Evolutionary conservation across 1,140 invertebrate genomes (phyloP).

Genomic region (Zelostemma sp.): DNA sequence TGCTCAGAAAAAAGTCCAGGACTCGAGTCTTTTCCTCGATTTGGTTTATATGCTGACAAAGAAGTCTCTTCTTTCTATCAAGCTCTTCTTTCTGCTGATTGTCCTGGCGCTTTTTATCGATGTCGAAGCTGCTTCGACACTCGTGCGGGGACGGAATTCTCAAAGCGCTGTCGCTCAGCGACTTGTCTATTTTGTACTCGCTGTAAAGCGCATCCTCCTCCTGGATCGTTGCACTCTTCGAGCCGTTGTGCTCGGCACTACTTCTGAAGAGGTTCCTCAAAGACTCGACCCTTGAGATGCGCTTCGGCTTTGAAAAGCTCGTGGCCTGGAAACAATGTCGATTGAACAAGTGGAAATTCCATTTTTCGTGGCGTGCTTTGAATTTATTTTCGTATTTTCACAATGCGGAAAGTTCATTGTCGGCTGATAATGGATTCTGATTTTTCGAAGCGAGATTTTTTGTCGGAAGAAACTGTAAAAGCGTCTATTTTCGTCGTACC

Average conservation of each 20-base stretch:
- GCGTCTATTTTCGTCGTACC: slow-evolving; percentile 29
- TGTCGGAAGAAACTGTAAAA: neutral
- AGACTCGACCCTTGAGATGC: slow-evolving; percentile 73
- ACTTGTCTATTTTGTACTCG: slow-evolving; percentile 58
- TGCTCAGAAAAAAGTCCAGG: slow-evolving; percentile 57
- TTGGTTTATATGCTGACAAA: slow-evolving; percentile 57
- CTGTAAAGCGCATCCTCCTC: slow-evolving; percentile 48
- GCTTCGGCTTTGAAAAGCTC: slow-evolving; percentile 59
- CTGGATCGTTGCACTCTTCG: slow-evolving; percentile 49
- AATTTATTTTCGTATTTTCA: neutral
- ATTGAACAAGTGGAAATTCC: neutral
- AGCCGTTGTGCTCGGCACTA: slow-evolving; percentile 33
- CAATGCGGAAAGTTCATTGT: no score
- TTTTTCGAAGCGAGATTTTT: slow-evolving; percentile 3
- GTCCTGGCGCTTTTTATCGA: neutral
- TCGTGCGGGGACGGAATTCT: slow-evolving; percentile 20
- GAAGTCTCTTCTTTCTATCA: slow-evolving; percentile 48
- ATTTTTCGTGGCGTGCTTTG: neutral
- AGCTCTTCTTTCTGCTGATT: slow-evolving; percentile 17
- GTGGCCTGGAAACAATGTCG: slow-evolving; percentile 17
- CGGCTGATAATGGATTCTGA: neutral
- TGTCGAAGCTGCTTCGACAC: neutral
- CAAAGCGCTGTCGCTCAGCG: slow-evolving; percentile 60
- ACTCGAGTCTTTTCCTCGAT: slow-evolving; percentile 57
- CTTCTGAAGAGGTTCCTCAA: slow-evolving; percentile 71